Conservation (phyloP, 2,797 vertebrate species). For the Sparus aurata region DNA sequence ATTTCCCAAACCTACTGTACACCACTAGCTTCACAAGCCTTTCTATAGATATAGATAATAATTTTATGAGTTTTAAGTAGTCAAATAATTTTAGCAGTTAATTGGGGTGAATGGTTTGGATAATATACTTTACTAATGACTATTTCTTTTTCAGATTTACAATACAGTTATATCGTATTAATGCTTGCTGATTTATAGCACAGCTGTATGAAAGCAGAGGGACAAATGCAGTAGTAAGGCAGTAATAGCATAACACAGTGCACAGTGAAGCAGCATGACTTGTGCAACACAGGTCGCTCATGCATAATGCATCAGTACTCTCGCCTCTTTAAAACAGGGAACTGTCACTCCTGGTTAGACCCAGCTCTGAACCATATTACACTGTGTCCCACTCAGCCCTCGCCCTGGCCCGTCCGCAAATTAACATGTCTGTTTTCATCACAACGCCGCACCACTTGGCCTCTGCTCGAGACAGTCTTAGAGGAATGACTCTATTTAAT, state of each 20-base stretch:
- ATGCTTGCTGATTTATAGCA: background rate
- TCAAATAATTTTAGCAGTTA: background rate
- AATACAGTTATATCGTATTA: slow-evolving; percentile 3
- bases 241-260: slow-evolving; percentile 37
- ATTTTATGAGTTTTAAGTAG: slow-evolving; percentile 1
- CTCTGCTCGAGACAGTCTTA: slow-evolving; percentile 39
- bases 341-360: slow-evolving; percentile 77
- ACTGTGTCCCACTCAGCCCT: slow-evolving; percentile 43
- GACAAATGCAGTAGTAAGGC: slow-evolving; percentile 21
- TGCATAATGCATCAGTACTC: slow-evolving; percentile 77
- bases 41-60: background rate
- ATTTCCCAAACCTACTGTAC: slow-evolving; percentile 4
- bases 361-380: slow-evolving; percentile 56
- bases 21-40: background rate
- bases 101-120: slow-evolving; percentile 2
- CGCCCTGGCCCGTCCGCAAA: slow-evolving; percentile 50
- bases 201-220: slow-evolving; percentile 8
- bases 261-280: slow-evolving; percentile 61
- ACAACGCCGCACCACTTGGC: slow-evolving; percentile 5
- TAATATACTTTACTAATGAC: background rate
- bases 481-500: slow-evolving; percentile 52
- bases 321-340: slow-evolving; percentile 62
- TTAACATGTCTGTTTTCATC: slow-evolving; percentile 76
- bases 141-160: background rate
- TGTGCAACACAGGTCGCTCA: slow-evolving; percentile 67